Base-by-base conservation (phyloP, 2,888 invertebrate genomes). In the Aricia artaxerxes region DNA sequence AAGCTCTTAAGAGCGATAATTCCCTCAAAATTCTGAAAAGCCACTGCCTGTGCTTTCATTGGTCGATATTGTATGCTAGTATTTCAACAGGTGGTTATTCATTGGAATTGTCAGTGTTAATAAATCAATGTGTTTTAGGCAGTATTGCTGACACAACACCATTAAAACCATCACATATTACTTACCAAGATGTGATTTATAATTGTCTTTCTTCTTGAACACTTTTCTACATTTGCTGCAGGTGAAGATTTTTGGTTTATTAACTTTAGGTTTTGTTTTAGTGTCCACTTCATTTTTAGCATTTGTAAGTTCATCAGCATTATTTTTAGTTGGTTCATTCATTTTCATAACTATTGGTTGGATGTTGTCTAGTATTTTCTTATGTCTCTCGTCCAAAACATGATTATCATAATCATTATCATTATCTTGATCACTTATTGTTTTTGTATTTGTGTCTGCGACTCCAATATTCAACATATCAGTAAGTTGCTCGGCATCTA, bases 381-480 rank as follows among this genome's bases (percentile, higher is more conserved):
- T 77, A 78, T 80, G 73, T 76, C 75, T 80, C 40, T 81, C 77
- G 40, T 83, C 83, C 77, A 61, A 80, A 1, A 81, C 81, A n/a
- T 81, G 77, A 75, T 79, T 80, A 53, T 81, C 80, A n/a, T 77
- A 60, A 9, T 80, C 80, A 35, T 77, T 60, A 9, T 80, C 80
- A 35, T 82, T 79, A 44, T 78, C 78, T 40, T 82, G 82, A 11
- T 82, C 79, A n/a, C 82, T 75, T 78, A 69, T 4, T 13, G 78
- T 81, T 40, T 85, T 84, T 31, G 81, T 83, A 64, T 84, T 84
- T 11, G 84, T 86, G n/a, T 85, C 83, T 75, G 87, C 90, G 0
- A 88, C 88, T 1, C 88, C 93, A 76, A 94, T 92, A 82, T 94
- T 94, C 57, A 94, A 83, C 92, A 94, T 92, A 79, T 94, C 94